Evolutionary conservation across 1,140 invertebrate species (phyloP), one percentile per base, ranked within the genome.

Genomic region (Brevipalpus yothersi): DNA sequence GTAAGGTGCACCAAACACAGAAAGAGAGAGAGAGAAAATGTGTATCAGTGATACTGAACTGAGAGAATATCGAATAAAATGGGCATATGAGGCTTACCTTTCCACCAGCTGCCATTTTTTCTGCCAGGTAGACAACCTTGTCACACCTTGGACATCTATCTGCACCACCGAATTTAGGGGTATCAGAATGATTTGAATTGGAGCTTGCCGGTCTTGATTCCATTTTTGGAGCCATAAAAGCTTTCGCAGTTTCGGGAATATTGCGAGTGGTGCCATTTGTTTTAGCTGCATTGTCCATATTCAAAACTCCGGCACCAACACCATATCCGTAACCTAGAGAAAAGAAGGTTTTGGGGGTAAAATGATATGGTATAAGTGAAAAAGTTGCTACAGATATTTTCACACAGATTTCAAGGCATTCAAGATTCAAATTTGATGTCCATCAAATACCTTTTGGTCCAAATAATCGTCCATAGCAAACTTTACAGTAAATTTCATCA

Each of bases 381-480:
- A 31, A 31, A 2, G 2, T 31, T 31, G 5, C 5, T 53, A 11
- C 11, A 17, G 11, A 13, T 53, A 11, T 9, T 9, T 23, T 31
- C 40, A 21, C 7, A 56, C 9, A 56, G 12, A 41, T 31, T 23
- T 13, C 1, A 4, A 5, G 15, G 13, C 1, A 13, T 11, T 67
- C 65, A 66, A 69, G 12, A 68, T 66, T 66, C 89, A 31, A 31
- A 31, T 31, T 31, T 2, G 5, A 92, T 60, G 87, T 5, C 5
- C 2, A 2, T 3, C 31, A 5, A 31, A 3, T 31, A 31, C 31
- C 93, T 77, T 97, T 97, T 65, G 92, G 93, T 70, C 94, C 92
- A 75, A 84, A 97, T 78, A 95, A 95, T 65, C 90, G 82, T 61
- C 81, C 91, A 73, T 98, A 91, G 78, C 94, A 98, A 69, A 81